A percentile compares a stretch with the other conserved stretches of the same genome.
phyloP scores from a whole-genome alignment of 92 coral and sea anemone genomes.

The Micromussa lordhowensis region DNA sequence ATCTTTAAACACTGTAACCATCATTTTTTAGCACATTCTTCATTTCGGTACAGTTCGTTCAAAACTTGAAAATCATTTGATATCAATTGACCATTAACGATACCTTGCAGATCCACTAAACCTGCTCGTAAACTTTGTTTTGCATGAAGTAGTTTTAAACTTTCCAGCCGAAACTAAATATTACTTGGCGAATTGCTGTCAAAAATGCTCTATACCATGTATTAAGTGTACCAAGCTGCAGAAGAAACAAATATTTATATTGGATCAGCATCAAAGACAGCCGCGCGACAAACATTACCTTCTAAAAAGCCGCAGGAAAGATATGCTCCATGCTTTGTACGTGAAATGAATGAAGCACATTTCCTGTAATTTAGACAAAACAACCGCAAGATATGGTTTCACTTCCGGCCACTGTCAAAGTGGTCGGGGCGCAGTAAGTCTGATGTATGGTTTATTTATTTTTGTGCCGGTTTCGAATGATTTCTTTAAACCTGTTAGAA shows the following conservation, averaged over 20 bases:
- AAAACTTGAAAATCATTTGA: no score
- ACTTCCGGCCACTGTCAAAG: background rate
- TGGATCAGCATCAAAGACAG: background rate
- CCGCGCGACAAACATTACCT: background rate
- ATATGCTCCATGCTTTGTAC: background rate
- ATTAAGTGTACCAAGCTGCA: background rate
- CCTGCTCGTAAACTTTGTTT: no score
- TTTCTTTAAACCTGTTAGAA: background rate
- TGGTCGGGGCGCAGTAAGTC: background rate
- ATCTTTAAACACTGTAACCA: no score
- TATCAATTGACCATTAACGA: no score
- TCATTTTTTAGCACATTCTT: no score
- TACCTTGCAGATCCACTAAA: no score
- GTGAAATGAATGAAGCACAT: background rate
- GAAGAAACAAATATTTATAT: background rate
- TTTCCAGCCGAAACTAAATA: no score
- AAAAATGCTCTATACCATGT: background rate
- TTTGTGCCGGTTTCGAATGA: background rate
- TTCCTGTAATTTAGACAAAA: conserved; percentile 4
- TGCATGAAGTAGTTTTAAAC: no score
- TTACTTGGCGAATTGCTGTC: background rate
- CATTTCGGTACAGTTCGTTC: no score
- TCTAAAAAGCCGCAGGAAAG: background rate
- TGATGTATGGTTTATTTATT: background rate
- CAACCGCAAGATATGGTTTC: background rate